phyloP scores from a whole-genome alignment of 2,888 invertebrate genomes.

The Ctena decussata region DNA sequence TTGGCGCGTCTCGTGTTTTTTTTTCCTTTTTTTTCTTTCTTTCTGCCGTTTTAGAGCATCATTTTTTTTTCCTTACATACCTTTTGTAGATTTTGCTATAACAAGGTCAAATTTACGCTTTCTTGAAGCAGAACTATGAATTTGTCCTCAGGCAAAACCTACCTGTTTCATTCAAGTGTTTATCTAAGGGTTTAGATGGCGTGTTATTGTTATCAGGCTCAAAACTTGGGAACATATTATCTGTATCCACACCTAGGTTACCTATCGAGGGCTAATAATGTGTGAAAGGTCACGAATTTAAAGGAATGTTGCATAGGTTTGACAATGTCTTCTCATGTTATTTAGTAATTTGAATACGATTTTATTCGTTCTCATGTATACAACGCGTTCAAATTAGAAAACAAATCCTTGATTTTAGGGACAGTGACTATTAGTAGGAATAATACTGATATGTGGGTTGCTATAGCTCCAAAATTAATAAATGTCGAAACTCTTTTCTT shows the following conservation, averaged over 20 bases:
- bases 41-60: no score
- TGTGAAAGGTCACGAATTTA: neutral
- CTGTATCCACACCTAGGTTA: neutral
- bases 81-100: neutral
- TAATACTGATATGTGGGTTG: no score
- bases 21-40: no score
- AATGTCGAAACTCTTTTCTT: no score
- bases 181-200: neutral
- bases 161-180: constrained; percentile 4
- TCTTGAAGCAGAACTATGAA: neutral
- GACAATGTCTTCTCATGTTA: neutral
- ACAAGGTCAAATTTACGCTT: constrained; percentile 8
- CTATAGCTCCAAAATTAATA: no score
- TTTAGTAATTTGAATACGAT: neutral
- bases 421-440: no score
- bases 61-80: neutral
- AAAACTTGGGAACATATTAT: neutral
- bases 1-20: no score
- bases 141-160: neutral
- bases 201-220: constrained; percentile 2
- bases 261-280: neutral
- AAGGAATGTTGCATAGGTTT: neutral
- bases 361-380: neutral
- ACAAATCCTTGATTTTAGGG: no score
- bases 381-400: no score